A percentile compares a stretch with the other conserved stretches of the same genome.
Evolutionary conservation across 2,797 vertebrate species (phyloP).

Genomic region (Acropternis orthonyx): DNA sequence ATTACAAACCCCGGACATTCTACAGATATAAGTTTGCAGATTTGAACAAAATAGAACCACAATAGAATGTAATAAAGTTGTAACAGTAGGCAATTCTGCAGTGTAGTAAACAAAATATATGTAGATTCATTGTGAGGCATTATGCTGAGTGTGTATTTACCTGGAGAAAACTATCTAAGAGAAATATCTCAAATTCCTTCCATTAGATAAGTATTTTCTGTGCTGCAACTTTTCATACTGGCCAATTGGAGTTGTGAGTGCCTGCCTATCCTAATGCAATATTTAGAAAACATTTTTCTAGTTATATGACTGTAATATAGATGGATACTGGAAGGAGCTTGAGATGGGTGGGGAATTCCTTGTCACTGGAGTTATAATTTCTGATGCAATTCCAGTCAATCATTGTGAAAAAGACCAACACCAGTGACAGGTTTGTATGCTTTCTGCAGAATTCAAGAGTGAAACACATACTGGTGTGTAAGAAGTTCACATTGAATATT

Average conservation of each 20-base stretch:
- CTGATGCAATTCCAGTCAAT: not conserved
- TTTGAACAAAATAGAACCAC: not conserved
- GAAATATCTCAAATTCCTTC: not conserved
- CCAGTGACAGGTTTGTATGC: not conserved
- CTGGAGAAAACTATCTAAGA: not conserved
- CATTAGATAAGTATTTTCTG: not conserved
- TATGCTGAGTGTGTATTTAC: not conserved
- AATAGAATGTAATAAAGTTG: not conserved
- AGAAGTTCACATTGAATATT: not conserved
- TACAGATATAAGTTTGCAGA: not conserved
- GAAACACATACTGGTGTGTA: not conserved
- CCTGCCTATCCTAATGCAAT: not conserved
- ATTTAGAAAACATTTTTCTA: not conserved
- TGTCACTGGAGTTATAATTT: not conserved
- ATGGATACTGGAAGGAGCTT: not conserved
- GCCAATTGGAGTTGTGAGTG: not conserved
- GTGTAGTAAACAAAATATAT: not conserved
- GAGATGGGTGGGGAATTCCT: not conserved
- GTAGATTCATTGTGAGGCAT: not conserved
- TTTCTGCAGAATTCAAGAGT: not conserved
- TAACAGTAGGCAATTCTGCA: not conserved
- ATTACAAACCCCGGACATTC: not conserved
- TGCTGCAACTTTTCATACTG: not conserved
- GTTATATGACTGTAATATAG: not conserved
- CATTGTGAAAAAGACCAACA: not conserved